These are phyloP conservation scores for Lagorchestes hirsutus DNA, from an alignment of 2,797 vertebrate species.

Conservation along the genomic window DNA sequence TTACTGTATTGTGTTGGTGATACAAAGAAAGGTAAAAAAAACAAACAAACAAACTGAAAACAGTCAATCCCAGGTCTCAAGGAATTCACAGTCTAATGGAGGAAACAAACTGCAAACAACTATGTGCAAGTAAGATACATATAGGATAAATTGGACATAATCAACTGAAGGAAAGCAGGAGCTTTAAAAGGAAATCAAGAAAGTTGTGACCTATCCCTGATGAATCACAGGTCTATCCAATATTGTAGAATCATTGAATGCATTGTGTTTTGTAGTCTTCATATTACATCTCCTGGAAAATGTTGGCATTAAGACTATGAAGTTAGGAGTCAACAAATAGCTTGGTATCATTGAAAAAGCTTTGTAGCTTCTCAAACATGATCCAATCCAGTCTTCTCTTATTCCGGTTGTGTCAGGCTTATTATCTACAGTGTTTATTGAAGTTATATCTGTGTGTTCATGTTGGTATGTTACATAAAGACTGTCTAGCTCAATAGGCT, in stretches of 20 bases:
- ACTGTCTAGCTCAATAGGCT: not conserved
- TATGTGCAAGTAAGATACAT: not conserved
- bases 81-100: not conserved
- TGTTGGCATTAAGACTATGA: too few species aligned
- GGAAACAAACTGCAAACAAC: not conserved
- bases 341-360: not conserved
- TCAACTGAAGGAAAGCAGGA: not conserved
- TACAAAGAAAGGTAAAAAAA: not conserved
- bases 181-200: not conserved
- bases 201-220: not conserved
- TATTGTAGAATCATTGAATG: not conserved
- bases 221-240: not conserved
- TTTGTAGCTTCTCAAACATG: not conserved
- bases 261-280: not conserved
- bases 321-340: too few species aligned
- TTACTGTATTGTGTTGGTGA: not conserved
- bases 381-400: not conserved
- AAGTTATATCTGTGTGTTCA: not conserved
- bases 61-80: not conserved
- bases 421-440: not conserved
- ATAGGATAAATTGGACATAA: not conserved
- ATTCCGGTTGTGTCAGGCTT: not conserved
- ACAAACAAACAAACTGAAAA: not conserved
- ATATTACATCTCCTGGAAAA: too few species aligned
- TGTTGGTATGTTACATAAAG: not conserved